Conservation (phyloP, 2,888 invertebrate species). For the Leucophenga montana region DNA sequence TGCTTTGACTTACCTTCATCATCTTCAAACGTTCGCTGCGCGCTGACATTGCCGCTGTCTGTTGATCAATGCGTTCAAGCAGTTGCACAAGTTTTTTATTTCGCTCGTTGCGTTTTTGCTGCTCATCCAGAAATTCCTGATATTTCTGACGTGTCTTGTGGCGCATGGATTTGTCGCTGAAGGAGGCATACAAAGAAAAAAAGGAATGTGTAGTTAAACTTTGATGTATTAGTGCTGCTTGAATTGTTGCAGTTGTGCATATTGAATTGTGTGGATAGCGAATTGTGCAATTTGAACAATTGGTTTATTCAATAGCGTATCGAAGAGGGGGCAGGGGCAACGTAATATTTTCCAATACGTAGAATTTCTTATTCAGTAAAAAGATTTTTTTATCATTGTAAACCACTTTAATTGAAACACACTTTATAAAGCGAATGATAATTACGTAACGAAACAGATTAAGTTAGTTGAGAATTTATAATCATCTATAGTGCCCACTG, state of each 20-base stretch:
- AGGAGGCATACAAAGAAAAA: neutral
- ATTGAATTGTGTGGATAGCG: neutral
- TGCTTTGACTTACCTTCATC: slow-evolving; percentile 74
- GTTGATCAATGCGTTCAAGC: slow-evolving; percentile 77
- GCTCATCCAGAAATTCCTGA: slow-evolving; percentile 75
- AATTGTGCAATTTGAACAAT: neutral
- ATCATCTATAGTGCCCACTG: too few species aligned
- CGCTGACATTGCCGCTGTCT: slow-evolving; percentile 75
- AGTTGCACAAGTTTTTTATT: slow-evolving; percentile 76
- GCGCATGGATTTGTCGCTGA: slow-evolving; percentile 66
- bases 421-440: too few species aligned
- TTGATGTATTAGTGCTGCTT: neutral
- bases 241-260: neutral
- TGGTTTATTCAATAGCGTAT: too few species aligned
- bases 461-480: too few species aligned
- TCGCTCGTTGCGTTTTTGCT: slow-evolving; percentile 76
- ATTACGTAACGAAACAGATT: too few species aligned
- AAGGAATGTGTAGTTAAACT: neutral
- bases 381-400: too few species aligned
- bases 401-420: too few species aligned
- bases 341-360: too few species aligned
- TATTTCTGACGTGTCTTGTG: slow-evolving; percentile 68
- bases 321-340: too few species aligned
- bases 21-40: slow-evolving; percentile 77
- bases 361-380: too few species aligned